Evolutionary conservation across 2,113 vertebrate genomes (phyloP).

Genomic region (Pomatostomus ruficeps): DNA sequence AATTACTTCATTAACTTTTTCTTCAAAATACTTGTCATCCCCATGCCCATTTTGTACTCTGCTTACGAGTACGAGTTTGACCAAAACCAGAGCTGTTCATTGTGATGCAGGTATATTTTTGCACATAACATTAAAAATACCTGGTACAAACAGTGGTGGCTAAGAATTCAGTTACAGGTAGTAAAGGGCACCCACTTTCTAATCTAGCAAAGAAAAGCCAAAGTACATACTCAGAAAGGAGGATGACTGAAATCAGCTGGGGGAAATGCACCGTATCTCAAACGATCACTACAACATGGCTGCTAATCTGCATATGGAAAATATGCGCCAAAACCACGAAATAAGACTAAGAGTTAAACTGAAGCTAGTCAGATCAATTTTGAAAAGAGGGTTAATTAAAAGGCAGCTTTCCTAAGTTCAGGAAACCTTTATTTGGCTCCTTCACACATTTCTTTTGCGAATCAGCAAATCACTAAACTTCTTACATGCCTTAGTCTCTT

Average conservation of each 20-base stretch:
- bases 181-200: background rate
- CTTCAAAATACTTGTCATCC: background rate
- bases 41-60: background rate
- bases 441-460: background rate
- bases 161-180: background rate
- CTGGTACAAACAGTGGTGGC: background rate
- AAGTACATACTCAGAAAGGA: background rate
- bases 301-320: background rate
- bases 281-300: rapidly evolving
- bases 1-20: slow-evolving; percentile 76
- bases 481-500: background rate
- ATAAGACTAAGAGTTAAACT: background rate
- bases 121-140: background rate
- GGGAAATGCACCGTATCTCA: background rate
- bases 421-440: background rate
- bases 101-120: background rate
- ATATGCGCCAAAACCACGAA: background rate
- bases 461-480: background rate
- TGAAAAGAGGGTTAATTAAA: background rate
- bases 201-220: background rate
- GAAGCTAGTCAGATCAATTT: background rate
- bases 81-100: background rate
- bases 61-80: background rate
- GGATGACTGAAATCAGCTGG: background rate
- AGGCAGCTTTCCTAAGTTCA: background rate